A percentile compares a stretch with the other conserved stretches of the same genome.
These are phyloP conservation scores for Acomys russatus DNA, from an alignment of 2,797 vertebrate species.

Conservation along the genomic window DNA sequence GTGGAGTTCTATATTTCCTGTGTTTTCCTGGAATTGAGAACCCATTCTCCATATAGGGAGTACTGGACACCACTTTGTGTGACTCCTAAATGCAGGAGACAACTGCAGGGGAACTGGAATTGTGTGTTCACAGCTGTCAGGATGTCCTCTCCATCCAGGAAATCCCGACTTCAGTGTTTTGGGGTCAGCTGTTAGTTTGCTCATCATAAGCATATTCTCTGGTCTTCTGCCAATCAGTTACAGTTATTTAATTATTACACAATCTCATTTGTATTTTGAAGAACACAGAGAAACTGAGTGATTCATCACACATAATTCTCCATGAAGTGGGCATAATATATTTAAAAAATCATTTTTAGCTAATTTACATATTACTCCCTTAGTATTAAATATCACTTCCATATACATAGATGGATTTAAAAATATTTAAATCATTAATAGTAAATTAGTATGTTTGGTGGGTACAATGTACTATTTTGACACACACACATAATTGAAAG, in stretches of 20 bases:
- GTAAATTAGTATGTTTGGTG: not conserved
- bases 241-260: constrained; percentile 22
- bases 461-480: not conserved
- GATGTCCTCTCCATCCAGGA: too few species aligned
- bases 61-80: too few species aligned
- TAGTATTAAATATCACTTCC: not conserved
- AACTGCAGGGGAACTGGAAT: too few species aligned
- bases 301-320: constrained; percentile 2
- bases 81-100: too few species aligned
- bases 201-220: not conserved
- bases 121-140: too few species aligned
- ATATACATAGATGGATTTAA: not conserved
- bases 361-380: not conserved
- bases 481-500: not conserved
- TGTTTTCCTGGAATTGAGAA: too few species aligned
- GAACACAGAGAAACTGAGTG: not conserved
- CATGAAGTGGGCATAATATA: not conserved
- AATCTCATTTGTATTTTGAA: constrained; percentile 4
- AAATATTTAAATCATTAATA: not conserved
- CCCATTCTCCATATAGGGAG: too few species aligned
- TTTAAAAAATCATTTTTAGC: not conserved
- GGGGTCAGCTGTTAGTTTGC: too few species aligned
- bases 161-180: too few species aligned
- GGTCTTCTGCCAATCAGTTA: too few species aligned
- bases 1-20: too few species aligned